These are phyloP conservation scores for Tympanoctomys barrerae DNA, from an alignment of 2,797 vertebrate genomes.

Conservation along the genomic window DNA sequence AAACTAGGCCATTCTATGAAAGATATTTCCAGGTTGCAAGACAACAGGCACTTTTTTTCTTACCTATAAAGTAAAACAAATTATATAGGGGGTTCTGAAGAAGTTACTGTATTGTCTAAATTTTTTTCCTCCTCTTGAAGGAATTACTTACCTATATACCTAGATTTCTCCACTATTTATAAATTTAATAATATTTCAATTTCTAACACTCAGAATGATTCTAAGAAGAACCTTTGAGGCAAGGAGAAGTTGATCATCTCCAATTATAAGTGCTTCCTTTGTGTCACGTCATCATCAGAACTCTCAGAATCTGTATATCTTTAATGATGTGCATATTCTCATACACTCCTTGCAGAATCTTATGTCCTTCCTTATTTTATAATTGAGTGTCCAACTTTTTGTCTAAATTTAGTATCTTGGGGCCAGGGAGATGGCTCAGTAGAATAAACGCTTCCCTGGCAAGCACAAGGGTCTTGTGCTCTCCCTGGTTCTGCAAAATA, in stretches of 20 bases:
- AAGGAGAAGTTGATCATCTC: background rate
- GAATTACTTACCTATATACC: constrained; percentile 39
- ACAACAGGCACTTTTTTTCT: constrained; percentile 17
- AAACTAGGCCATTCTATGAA: constrained; percentile 12
- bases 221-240: background rate
- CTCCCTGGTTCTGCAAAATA: too few species aligned
- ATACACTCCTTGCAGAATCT: background rate
- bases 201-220: constrained; percentile 30
- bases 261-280: constrained; percentile 44
- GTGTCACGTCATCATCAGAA: background rate
- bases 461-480: too few species aligned
- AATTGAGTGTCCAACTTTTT: constrained; percentile 11
- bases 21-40: constrained; percentile 42
- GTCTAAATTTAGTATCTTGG: constrained; percentile 20
- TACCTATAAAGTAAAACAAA: constrained; percentile 36
- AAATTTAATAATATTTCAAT: background rate
- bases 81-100: background rate
- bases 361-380: constrained; percentile 34
- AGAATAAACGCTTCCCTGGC: too few species aligned
- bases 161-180: constrained; percentile 21
- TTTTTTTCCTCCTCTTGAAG: background rate
- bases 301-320: background rate
- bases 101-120: constrained; percentile 49
- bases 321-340: background rate
- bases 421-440: too few species aligned